These are phyloP conservation scores for Scartelaos histophorus DNA, from an alignment of 2,113 vertebrate species.

Conservation along the genomic window DNA sequence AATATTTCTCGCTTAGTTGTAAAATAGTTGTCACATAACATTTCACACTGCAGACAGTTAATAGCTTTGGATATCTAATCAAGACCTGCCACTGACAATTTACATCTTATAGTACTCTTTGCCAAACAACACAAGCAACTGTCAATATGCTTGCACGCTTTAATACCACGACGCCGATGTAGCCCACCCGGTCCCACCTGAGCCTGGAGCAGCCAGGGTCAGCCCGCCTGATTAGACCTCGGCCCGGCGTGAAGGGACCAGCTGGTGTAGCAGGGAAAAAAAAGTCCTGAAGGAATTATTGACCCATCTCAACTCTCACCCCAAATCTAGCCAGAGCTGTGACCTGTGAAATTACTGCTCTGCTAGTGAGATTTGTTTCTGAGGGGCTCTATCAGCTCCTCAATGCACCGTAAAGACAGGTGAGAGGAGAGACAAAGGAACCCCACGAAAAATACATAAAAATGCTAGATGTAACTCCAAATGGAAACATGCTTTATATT, in stretches of 20 bases:
- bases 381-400: slow-evolving; percentile 69
- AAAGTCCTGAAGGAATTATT: slow-evolving; percentile 72
- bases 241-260: slow-evolving; percentile 65
- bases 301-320: slow-evolving; percentile 69
- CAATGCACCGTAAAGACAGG: slow-evolving; percentile 70
- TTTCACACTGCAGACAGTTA: not conserved
- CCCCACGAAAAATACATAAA: slow-evolving; percentile 6
- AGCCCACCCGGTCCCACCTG: slow-evolving; percentile 58
- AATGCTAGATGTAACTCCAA: slow-evolving; percentile 8
- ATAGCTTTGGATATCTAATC: not conserved
- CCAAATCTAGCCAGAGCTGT: slow-evolving; percentile 57
- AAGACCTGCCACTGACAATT: slow-evolving; percentile 1
- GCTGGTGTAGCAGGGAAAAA: slow-evolving; percentile 57
- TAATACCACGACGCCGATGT: slow-evolving; percentile 23
- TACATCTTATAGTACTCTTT: not conserved
- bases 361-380: slow-evolving; percentile 68
- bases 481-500: slow-evolving; percentile 25
- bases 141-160: not conserved
- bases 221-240: slow-evolving; percentile 63
- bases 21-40: not conserved
- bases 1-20: not conserved
- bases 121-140: not conserved
- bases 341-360: slow-evolving; percentile 78
- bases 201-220: slow-evolving; percentile 62
- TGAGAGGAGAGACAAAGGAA: slow-evolving; percentile 35